Conservation (phyloP, 2,797 vertebrate species). For the Meriones psammophilus region DNA sequence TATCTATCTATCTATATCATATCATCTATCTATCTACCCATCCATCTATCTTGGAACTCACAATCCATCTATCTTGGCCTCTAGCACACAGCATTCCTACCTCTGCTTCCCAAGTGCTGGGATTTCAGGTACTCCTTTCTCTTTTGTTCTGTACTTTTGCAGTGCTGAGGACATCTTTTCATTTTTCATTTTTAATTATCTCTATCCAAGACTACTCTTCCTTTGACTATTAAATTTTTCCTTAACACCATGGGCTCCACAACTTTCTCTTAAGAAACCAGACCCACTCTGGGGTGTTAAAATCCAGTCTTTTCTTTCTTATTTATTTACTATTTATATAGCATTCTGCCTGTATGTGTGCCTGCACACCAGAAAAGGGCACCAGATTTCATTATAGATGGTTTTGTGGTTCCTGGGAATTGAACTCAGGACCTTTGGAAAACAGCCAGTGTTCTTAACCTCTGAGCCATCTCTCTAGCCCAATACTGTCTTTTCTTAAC, state of each 20-base stretch:
- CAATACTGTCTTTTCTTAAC: not conserved
- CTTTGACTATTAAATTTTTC: constrained; percentile 41
- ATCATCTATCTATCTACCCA: not conserved
- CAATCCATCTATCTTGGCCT: not conserved
- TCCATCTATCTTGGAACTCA: not conserved
- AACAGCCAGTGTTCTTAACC: no score
- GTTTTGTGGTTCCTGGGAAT: no score
- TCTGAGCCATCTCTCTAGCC: no score
- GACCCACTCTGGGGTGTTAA: not conserved
- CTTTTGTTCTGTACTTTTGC: not conserved
- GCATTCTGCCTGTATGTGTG: no score
- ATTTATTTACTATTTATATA: no score
- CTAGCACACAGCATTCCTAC: not conserved
- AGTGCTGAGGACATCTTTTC: not conserved
- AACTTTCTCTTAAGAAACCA: not conserved
- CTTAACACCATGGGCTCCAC: not conserved
- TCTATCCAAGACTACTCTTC: not conserved
- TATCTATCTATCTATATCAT: no score
- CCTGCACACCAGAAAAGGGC: no score
- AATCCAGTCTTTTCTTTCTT: no score
- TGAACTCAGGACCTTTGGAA: no score
- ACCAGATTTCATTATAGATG: no score
- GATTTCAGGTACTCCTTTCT: not conserved
- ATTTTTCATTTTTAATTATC: constrained; percentile 8
- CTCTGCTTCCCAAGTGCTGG: not conserved